These are phyloP conservation scores for Drosophila tsacasi DNA, from an alignment of 1,140 invertebrate genomes.

Conservation along the genomic window DNA sequence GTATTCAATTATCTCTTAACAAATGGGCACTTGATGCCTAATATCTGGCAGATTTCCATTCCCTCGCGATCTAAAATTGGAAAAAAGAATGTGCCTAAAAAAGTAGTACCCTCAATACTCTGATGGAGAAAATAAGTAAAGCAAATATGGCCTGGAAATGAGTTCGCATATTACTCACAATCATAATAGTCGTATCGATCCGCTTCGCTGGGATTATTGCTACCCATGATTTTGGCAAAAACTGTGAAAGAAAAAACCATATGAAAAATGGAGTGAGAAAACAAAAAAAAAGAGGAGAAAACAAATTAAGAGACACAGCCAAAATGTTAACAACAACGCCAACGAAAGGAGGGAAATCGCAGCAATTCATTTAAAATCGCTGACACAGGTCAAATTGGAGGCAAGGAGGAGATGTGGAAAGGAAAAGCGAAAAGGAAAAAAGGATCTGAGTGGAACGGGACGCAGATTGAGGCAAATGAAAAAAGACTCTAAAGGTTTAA, in stretches of 20 bases:
- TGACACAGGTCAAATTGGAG: slow-evolving; percentile 26
- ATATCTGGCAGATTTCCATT: slow-evolving; percentile 19
- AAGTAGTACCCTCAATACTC: slow-evolving; percentile 4
- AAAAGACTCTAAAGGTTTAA: slow-evolving; percentile 54
- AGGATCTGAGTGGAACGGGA: not conserved
- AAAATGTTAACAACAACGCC: slow-evolving; percentile 44
- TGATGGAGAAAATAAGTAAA: slow-evolving; percentile 8
- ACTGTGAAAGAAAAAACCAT: slow-evolving; percentile 52
- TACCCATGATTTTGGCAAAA: slow-evolving; percentile 84
- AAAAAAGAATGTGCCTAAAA: not conserved
- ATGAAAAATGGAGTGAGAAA: not conserved
- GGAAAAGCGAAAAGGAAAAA: not conserved
- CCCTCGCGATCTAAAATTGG: not conserved
- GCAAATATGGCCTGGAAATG: slow-evolving; percentile 44
- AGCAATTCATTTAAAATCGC: slow-evolving; percentile 71
- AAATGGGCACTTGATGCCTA: slow-evolving; percentile 12
- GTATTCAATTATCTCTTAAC: slow-evolving; percentile 1
- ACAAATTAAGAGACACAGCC: slow-evolving; percentile 45
- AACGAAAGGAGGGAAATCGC: slow-evolving; percentile 40
- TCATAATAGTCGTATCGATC: slow-evolving; percentile 84
- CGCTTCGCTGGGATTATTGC: slow-evolving; percentile 81
- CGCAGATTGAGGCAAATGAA: slow-evolving; percentile 41
- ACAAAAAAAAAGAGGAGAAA: slow-evolving; percentile 14
- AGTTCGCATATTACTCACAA: slow-evolving; percentile 71
- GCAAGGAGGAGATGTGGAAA: not conserved